Evolutionary conservation across 2,113 vertebrate species (phyloP).

Genomic region (Ceuthmochares aereus): DNA sequence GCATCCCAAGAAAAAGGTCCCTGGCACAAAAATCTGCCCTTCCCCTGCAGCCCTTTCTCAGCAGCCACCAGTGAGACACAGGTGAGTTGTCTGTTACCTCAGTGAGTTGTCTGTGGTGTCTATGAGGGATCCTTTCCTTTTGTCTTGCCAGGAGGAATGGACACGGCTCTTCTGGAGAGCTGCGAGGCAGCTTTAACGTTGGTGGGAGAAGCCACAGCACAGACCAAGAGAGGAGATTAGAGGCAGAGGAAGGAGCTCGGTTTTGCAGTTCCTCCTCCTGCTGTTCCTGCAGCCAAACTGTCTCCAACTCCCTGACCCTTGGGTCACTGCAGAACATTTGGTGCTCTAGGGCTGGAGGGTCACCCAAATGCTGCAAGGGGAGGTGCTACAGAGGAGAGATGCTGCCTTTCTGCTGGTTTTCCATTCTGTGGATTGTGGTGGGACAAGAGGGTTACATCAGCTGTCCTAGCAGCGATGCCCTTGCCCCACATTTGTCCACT

Average conservation of each 20-base stretch:
- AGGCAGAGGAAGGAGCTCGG: not conserved
- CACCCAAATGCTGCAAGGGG: not conserved
- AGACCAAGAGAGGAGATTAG: not conserved
- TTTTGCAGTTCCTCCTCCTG: not conserved
- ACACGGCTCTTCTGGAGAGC: not conserved
- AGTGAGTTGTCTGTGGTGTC: too few relatives aligned
- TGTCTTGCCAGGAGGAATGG: not conserved
- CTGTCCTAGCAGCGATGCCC: accelerated
- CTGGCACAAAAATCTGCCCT: not conserved
- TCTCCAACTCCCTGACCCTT: not conserved
- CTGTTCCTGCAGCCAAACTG: not conserved
- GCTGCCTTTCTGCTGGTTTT: not conserved
- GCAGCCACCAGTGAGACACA: not conserved
- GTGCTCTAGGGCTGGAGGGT: too few relatives aligned
- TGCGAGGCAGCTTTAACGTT: not conserved
- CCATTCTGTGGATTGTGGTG: not conserved
- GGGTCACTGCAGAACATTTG: not conserved
- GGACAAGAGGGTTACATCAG: not conserved
- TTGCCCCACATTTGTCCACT: not conserved
- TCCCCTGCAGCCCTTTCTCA: not conserved
- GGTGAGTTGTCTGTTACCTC: not conserved
- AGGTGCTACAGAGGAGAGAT: not conserved
- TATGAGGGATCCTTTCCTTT: not conserved
- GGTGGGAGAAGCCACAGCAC: not conserved
- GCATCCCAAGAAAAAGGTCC: not conserved